These are phyloP conservation scores for Neoascia interrupta DNA, from an alignment of 2,888 invertebrate species.

Conservation along the genomic window DNA sequence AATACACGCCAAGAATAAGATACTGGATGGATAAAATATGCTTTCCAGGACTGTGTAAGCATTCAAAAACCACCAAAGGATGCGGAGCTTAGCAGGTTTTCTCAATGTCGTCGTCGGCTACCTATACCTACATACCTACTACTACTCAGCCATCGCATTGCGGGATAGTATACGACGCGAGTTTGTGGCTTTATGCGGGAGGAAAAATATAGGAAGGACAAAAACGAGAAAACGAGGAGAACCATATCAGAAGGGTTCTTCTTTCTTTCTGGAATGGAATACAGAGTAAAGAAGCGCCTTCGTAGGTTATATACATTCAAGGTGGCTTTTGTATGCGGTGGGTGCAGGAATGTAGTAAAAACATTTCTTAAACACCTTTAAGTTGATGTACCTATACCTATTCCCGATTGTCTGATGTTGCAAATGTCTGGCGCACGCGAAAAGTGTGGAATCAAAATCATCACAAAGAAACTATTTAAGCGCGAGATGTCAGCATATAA, in stretches of 20 bases:
- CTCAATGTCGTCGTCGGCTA: conserved; percentile 40
- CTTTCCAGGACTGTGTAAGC: conserved; percentile 31
- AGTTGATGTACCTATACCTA: no score
- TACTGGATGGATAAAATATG: conserved; percentile 34
- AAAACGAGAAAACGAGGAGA: conserved; percentile 4
- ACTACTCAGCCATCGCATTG: no score
- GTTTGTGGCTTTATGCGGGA: conserved; percentile 30
- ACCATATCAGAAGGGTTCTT: conserved; percentile 48
- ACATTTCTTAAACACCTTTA: conserved; percentile 58
- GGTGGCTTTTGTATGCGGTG: conserved; percentile 59
- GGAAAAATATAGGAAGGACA: conserved; percentile 31
- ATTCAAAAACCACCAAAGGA: conserved; percentile 45
- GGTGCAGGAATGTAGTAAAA: conserved; percentile 37
- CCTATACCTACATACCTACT: conserved; percentile 16
- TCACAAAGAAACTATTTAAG: no score
- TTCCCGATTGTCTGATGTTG: conserved; percentile 47
- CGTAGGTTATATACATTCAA: no score
- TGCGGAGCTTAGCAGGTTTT: conserved; percentile 64
- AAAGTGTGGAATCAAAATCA: no score
- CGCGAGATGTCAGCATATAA: no score
- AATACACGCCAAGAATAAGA: conserved; percentile 33
- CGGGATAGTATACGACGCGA: no score
- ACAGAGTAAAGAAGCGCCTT: no score
- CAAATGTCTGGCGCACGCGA: no score
- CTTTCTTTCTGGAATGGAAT: conserved; percentile 41